Conservation (phyloP, 2,113 vertebrate species). For the Pogona vitticeps region DNA sequence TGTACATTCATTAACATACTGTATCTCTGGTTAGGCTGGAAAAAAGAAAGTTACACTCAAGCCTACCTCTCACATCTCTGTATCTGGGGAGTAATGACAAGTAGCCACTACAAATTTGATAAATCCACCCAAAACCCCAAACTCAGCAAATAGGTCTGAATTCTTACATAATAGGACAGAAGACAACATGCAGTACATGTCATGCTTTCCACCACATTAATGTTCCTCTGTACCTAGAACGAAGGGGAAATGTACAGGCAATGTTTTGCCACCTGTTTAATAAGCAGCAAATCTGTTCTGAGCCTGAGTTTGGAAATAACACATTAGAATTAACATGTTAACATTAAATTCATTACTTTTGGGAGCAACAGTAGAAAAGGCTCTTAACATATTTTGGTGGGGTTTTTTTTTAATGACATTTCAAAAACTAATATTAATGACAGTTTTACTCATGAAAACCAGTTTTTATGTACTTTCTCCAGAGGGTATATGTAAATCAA, state of each 20-base stretch:
- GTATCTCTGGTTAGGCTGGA: constrained; percentile 30
- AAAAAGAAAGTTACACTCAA: constrained; percentile 15
- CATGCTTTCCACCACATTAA: not conserved
- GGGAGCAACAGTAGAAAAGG: too few relatives aligned
- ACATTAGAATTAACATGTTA: too few relatives aligned
- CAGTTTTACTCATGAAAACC: too few relatives aligned
- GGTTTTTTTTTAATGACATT: too few relatives aligned
- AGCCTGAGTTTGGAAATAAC: too few relatives aligned
- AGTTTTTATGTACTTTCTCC: too few relatives aligned
- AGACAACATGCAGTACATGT: not conserved
- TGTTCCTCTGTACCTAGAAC: not conserved
- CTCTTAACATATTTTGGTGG: too few relatives aligned
- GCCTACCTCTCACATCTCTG: constrained; percentile 1
- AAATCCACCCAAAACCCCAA: not conserved
- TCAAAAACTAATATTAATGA: too few relatives aligned
- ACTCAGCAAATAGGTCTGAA: not conserved
- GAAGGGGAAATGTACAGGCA: not conserved
- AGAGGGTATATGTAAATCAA: too few relatives aligned
- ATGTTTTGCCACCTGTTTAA: not conserved
- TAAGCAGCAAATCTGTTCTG: not conserved
- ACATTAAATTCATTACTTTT: too few relatives aligned
- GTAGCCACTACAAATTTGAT: constrained; percentile 2
- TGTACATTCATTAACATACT: constrained; percentile 15
- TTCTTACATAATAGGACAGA: not conserved
- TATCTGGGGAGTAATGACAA: not conserved